Evolutionary conservation across 2,113 vertebrate genomes (phyloP).

Genomic region (Rhabdomys dilectus): DNA sequence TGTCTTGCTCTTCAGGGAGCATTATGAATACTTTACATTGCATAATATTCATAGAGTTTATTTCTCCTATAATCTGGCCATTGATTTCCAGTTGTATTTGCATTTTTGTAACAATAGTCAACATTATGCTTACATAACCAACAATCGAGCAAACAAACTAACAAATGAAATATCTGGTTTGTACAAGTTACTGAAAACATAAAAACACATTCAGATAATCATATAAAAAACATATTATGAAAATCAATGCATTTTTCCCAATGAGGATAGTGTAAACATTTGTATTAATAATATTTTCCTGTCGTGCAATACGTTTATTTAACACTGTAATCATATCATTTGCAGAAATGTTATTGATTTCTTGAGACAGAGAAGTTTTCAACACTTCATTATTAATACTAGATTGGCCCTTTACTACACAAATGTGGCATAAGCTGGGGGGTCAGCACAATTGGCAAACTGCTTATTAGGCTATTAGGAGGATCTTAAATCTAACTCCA

Average conservation of each 20-base stretch:
- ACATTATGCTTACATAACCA: neutral
- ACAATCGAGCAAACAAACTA: neutral
- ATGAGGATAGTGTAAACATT: neutral
- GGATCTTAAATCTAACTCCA: no score
- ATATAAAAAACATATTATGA: neutral
- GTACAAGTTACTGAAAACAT: conserved; percentile 24
- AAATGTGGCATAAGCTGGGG: neutral
- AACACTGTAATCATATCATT: neutral
- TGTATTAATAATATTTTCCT: neutral
- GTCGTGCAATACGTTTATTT: neutral
- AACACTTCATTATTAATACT: no score
- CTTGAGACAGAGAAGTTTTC: no score
- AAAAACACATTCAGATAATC: neutral
- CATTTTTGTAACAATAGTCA: neutral
- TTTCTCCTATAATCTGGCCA: neutral
- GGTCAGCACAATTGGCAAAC: no score
- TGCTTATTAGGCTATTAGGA: no score
- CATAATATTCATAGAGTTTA: neutral
- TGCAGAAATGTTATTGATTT: neutral
- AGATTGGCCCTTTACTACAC: neutral
- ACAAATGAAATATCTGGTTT: neutral
- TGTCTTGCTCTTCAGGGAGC: neutral
- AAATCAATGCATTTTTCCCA: neutral
- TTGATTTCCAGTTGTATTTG: neutral
- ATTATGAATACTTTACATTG: neutral